Evolutionary conservation across 1,140 invertebrate genomes (phyloP).

Genomic region (Meloidogyne chitwoodi): DNA sequence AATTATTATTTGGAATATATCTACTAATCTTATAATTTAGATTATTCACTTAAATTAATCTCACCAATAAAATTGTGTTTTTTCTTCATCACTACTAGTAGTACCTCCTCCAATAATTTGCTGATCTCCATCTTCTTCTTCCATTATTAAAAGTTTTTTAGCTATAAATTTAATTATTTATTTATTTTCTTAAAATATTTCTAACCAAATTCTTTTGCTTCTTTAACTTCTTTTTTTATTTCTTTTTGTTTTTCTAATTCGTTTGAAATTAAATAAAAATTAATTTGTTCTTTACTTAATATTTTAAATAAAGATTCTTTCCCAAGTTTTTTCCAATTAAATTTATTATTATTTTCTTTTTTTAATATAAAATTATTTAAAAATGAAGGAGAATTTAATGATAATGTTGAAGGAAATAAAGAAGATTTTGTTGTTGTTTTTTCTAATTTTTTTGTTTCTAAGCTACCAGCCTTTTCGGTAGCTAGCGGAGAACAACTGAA

Average conservation of each 20-base stretch:
- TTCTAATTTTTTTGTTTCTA: neutral
- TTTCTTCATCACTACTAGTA: slow-evolving; percentile 3
- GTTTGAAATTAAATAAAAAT: neutral
- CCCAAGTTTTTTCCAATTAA: slow-evolving; percentile 39
- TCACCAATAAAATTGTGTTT: neutral
- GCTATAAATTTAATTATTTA: neutral
- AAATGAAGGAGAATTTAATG: neutral
- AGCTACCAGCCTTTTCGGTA: neutral
- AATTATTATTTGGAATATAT: too few relatives aligned
- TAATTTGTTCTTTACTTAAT: slow-evolving; percentile 25
- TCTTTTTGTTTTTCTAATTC: neutral
- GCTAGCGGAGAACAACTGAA: neutral
- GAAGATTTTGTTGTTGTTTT: neutral
- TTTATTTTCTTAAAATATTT: neutral
- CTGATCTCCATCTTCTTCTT: neutral
- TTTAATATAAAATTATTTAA: neutral
- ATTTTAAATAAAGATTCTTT: slow-evolving; percentile 39
- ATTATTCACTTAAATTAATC: too few relatives aligned
- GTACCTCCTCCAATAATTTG: neutral
- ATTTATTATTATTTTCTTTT: neutral
- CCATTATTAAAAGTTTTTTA: neutral
- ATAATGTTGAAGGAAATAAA: neutral
- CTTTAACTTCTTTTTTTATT: neutral
- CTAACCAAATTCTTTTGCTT: neutral
- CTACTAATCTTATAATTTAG: too few relatives aligned